Evolutionary conservation across 2,797 vertebrate genomes (phyloP).

Genomic region (Lutjanus campechanus): DNA sequence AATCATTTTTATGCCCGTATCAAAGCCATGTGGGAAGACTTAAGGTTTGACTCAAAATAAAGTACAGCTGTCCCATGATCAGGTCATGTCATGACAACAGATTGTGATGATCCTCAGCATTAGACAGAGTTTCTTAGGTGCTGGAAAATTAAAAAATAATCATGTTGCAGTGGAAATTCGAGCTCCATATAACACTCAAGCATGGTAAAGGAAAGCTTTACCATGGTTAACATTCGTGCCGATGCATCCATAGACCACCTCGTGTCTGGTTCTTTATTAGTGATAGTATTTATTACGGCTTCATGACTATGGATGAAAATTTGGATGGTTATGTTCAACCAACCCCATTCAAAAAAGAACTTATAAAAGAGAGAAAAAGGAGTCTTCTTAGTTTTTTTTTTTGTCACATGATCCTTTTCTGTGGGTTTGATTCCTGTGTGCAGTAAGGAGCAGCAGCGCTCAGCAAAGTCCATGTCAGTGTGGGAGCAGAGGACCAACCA

Average conservation of each 20-base stretch:
- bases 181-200: constrained; percentile 33
- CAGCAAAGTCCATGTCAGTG: constrained; percentile 91
- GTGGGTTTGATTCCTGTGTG: constrained; percentile 55
- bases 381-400: not conserved
- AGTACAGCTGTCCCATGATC: not conserved
- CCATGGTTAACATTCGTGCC: constrained; percentile 67
- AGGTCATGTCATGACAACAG: not conserved
- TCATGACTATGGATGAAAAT: constrained; percentile 61
- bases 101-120: not conserved
- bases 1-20: not conserved
- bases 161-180: constrained; percentile 10
- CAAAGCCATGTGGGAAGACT: not conserved
- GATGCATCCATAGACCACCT: constrained; percentile 67
- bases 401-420: constrained; percentile 14
- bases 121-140: not conserved
- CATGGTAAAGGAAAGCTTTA: constrained; percentile 72
- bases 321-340: constrained; percentile 34
- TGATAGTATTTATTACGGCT: not conserved
- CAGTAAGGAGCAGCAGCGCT: constrained; percentile 94
- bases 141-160: not conserved
- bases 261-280: constrained; percentile 6
- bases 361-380: not conserved
- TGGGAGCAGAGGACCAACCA: constrained; percentile 98
- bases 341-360: not conserved
- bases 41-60: not conserved